Percentiles rank a stretch among this genome's conserved stretches.
These are phyloP conservation scores for Drosophila nigrodunni DNA, from an alignment of 1,140 invertebrate genomes.

Conservation along the genomic window DNA sequence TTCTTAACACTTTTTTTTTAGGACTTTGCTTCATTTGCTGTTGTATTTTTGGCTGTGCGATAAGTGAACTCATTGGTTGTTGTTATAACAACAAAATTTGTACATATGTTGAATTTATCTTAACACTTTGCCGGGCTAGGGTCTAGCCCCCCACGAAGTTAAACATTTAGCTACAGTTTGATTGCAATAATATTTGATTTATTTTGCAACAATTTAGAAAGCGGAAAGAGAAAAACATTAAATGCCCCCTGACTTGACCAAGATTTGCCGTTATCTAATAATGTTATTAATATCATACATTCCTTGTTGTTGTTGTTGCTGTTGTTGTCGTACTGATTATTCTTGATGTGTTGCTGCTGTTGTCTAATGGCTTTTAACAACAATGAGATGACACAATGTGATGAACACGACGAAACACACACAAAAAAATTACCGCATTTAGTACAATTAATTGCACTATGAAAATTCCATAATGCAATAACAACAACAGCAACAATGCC, in stretches of 20 bases:
- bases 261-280: constrained; percentile 20
- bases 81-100: constrained; percentile 27
- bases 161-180: not conserved
- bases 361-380: constrained; percentile 6
- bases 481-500: not conserved
- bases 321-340: not conserved
- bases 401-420: not conserved
- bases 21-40: constrained; percentile 1
- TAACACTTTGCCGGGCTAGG: not conserved
- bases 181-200: constrained; percentile 1
- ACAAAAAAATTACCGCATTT: constrained; percentile 18
- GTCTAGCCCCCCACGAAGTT: constrained; percentile 5
- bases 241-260: constrained; percentile 1
- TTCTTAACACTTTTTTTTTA: constrained; percentile 7
- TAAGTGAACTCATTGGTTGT: constrained; percentile 10
- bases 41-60: constrained; percentile 9
- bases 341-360: not conserved
- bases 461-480: constrained; percentile 4
- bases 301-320: not conserved
- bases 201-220: not conserved
- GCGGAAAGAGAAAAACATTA: not conserved
- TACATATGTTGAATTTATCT: not conserved
- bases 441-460: constrained; percentile 31
- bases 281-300: constrained; percentile 10
- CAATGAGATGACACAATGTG: constrained; percentile 1